Base-by-base conservation (phyloP, 1,140 invertebrate species). In the Leucophenga varia region DNA sequence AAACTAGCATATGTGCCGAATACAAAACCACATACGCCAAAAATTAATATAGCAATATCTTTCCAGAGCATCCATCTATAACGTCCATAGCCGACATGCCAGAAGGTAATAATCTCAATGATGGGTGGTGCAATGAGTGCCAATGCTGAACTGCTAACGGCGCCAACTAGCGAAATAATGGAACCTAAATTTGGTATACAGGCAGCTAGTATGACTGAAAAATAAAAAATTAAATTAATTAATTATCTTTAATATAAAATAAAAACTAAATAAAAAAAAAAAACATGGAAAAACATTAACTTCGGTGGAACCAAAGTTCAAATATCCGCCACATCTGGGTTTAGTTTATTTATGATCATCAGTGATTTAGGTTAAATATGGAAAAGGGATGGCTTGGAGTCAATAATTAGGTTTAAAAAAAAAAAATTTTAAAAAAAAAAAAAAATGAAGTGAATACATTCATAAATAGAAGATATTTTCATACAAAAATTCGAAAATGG, bases 101-200 rank as follows among this genome's bases (percentile, higher is more conserved):
- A 89, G 57, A 86, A 86, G 3, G 86, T 88, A 18, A 94, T 80
- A n/a, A 94, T 86, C 72, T 97, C 91, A 46, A 97, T 88, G 12
- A 94, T 76, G 1, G 93, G 91, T 38, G 94, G 94, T 56, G 95
- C 91, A 54, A 97, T 92, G 1, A 96, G 78, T 0, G 93, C 92
- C 43, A 96, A 79, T 1, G 90, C 86, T 9, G 90, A 92, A 64
- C 91, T 93, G 67, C 89, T 90, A 31, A 95, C 84, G 9, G 94
- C 91, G 6, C 94, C 94, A 18, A 96, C 91, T 21, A 95, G 78
- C 0, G 92, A 92, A 38, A 97, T 97, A 31, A 96, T 86, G 18
- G 90, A 81, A 41, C 91, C 90, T 46, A 97, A 77, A 74, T 94
- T 89, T 6, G 92, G 91, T 64, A 96, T 89, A 10, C 86, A 78